Conservation (phyloP, 2,888 invertebrate species). For the Diaperis boleti region DNA sequence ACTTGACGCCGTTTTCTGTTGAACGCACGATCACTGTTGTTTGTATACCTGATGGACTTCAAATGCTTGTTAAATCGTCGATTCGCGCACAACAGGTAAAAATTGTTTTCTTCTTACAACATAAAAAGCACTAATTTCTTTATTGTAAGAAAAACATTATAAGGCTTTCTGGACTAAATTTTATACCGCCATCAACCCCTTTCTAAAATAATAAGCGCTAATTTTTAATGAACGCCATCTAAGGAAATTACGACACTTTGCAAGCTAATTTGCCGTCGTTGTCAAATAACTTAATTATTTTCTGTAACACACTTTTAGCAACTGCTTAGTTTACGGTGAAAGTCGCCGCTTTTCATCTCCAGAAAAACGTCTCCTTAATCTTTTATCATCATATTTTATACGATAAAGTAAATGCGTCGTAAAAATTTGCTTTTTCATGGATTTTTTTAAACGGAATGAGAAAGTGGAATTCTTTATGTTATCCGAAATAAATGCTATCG, state of each 20-base stretch:
- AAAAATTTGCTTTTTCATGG: slow-evolving; percentile 32
- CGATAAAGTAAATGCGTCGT: slow-evolving; percentile 35
- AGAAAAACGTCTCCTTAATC: slow-evolving; percentile 17
- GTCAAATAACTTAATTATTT: slow-evolving; percentile 30
- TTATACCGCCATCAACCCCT: neutral
- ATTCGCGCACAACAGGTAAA: no score
- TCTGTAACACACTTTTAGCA: slow-evolving; percentile 6
- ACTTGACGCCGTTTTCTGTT: no score
- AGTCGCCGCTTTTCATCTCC: slow-evolving; percentile 9
- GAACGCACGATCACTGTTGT: no score
- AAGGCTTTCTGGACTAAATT: neutral
- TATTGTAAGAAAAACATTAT: neutral
- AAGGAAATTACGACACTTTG: slow-evolving; percentile 1
- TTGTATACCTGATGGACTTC: no score
- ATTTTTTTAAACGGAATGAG: slow-evolving; percentile 13
- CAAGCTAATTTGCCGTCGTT: slow-evolving; percentile 20
- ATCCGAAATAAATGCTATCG: slow-evolving; percentile 22
- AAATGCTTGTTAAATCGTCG: no score
- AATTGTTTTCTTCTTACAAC: no score
- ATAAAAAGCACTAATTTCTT: neutral
- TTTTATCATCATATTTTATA: slow-evolving; percentile 35
- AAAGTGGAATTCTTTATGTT: no score
- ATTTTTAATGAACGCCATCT: slow-evolving; percentile 22
- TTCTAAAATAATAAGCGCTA: slow-evolving; percentile 12
- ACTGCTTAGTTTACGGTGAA: slow-evolving; percentile 17